These are phyloP conservation scores for Coelopa pilipes DNA, from an alignment of 2,888 invertebrate species.

Conservation along the genomic window DNA sequence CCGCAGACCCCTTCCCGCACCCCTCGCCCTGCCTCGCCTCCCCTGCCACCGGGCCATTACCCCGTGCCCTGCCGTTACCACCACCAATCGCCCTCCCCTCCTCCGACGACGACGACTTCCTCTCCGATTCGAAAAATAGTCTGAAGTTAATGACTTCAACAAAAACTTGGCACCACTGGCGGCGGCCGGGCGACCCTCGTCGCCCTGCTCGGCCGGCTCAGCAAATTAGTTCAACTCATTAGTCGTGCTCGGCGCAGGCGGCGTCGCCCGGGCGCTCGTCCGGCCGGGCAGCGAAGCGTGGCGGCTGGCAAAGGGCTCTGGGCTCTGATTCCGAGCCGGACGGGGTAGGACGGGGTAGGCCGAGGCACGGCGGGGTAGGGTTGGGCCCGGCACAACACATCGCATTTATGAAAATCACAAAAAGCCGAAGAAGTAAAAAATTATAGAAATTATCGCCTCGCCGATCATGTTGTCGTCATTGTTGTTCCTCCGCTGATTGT, in stretches of 20 bases:
- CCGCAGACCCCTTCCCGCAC: too few species aligned
- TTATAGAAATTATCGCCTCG: not conserved
- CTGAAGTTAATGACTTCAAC: constrained; percentile 21
- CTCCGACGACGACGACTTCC: too few species aligned
- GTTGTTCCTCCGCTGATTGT: too few species aligned
- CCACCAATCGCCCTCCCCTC: too few species aligned
- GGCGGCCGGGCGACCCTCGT: not conserved
- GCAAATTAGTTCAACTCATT: constrained; percentile 50
- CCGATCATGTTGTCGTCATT: too few species aligned
- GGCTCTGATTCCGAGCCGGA: not conserved
- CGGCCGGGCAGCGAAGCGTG: not conserved
- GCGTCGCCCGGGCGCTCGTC: not conserved
- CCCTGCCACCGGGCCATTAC: too few species aligned
- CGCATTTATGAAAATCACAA: constrained; percentile 27
- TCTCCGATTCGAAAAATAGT: too few species aligned
- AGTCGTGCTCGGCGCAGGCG: constrained; percentile 42
- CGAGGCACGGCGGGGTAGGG: not conserved
- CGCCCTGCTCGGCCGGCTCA: not conserved
- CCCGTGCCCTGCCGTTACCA: too few species aligned
- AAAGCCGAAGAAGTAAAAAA: not conserved
- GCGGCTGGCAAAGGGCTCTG: not conserved
- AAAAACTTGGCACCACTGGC: constrained; percentile 24
- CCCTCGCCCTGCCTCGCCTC: too few species aligned
- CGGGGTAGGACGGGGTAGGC: not conserved
- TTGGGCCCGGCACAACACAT: constrained; percentile 19